Evolutionary conservation across 2,888 invertebrate genomes (phyloP), one percentile per base, ranked within the genome.

Genomic region (Neoscelio sp.): DNA sequence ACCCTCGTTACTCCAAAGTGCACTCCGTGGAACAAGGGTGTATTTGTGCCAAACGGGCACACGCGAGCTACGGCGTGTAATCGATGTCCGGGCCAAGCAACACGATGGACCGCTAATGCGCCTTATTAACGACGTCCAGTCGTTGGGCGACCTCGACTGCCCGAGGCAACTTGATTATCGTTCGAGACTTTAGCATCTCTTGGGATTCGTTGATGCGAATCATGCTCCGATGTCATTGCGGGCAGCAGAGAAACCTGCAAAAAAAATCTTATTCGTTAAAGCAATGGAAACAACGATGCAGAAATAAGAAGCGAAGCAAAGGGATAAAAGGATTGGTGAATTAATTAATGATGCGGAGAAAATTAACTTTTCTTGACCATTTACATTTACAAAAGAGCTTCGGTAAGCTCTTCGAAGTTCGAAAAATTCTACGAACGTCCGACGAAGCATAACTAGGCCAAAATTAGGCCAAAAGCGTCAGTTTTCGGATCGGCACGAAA

Each of bases 81-180:
- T 71, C 62, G 64, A 73, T 54, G 62, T 46, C 46, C 46, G 28
- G 44, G 40, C 33, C 71, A 58, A 20, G 17, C 40, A 40, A 12
- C 28, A 13, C 58, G 30, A 38, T 46, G 44, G 52, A 64, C 46
- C 62, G 42, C 73, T 73, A 73, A 73, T 73, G 73, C 54, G 13
- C 62, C 64, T 73, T 73, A 64, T 73, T 73, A 73, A 73, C 73
- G 62, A 38, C 64, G 62, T 71, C 71, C 73, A 73, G 73, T 73
- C 46, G 73, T 62, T 64, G 60, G 54, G 28, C 38, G 62, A 73
- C 64, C 62, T 64, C 64, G 38, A 54, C 46, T 62, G 58, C 62
- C 44, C 50, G 62, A 44, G 50, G 62, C 54, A 73, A 73, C 73
- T 54, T 46, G 73, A 73, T 73, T 64, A 73, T 64, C 73, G 73